These are phyloP conservation scores for Tamias sibiricus DNA, from an alignment of 2,113 vertebrate species.

Conservation along the genomic window DNA sequence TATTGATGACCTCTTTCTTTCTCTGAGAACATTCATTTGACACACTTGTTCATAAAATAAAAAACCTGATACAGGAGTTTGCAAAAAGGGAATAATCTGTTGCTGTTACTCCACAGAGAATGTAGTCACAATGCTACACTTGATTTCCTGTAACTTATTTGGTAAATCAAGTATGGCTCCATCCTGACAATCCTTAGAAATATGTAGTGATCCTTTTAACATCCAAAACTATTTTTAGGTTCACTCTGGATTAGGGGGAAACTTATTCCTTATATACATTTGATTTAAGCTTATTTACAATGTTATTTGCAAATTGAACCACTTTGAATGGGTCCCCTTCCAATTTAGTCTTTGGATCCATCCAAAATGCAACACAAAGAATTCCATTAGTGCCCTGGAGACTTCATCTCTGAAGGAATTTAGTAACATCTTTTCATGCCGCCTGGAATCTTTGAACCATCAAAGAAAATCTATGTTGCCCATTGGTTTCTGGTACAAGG, in stretches of 20 bases:
- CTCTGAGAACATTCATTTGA: not conserved
- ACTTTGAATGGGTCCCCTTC: not conserved
- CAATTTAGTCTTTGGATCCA: not conserved
- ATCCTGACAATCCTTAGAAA: not conserved
- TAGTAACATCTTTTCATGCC: not conserved
- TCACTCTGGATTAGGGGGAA: not conserved
- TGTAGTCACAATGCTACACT: not conserved
- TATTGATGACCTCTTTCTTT: not conserved
- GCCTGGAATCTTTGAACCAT: not conserved
- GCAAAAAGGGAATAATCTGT: not conserved
- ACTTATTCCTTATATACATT: not conserved
- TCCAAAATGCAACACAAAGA: not conserved
- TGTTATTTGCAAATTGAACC: not conserved
- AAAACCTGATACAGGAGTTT: not conserved
- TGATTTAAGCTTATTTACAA: not conserved
- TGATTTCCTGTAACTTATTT: not conserved
- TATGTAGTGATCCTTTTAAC: no score
- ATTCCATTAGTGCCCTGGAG: not conserved
- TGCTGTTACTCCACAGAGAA: not conserved
- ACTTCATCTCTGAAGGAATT: not conserved
- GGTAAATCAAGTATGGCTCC: not conserved
- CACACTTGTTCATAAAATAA: not conserved
- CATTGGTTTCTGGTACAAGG: not conserved
- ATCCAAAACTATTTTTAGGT: not conserved
- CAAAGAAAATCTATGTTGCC: not conserved